Percentiles rank a stretch among this genome's conserved stretches.
These are phyloP conservation scores for Heliangelus exortis DNA, from an alignment of 2,797 vertebrate species.

Conservation along the genomic window DNA sequence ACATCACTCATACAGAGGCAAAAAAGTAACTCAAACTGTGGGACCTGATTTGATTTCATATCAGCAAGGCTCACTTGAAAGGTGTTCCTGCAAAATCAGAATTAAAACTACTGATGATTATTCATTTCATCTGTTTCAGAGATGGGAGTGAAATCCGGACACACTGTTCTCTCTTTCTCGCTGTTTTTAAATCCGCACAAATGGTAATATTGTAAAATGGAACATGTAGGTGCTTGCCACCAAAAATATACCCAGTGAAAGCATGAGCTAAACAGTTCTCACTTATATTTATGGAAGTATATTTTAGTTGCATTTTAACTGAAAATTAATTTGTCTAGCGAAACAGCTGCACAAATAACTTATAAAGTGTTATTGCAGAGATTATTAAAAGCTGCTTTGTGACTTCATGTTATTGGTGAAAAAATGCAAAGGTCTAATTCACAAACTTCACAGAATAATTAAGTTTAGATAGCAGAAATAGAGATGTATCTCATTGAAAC, in stretches of 20 bases:
- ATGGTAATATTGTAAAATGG: neutral
- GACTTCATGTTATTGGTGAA: slow-evolving; percentile 38
- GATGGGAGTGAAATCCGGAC: neutral
- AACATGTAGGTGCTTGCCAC: neutral
- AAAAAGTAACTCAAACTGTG: neutral
- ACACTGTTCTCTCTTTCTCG: neutral
- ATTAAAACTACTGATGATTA: neutral
- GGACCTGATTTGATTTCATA: neutral
- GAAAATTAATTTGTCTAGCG: slow-evolving; percentile 44
- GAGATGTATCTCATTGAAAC: slow-evolving; percentile 40
- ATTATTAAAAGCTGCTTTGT: slow-evolving; percentile 60
- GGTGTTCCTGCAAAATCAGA: neutral
- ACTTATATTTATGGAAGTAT: neutral
- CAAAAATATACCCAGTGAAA: neutral
- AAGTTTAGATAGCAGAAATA: neutral
- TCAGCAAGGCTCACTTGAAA: neutral
- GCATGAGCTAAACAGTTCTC: neutral
- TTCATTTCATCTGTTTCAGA: neutral
- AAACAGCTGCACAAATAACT: slow-evolving; percentile 72
- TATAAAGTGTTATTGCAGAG: slow-evolving; percentile 37
- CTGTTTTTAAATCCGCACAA: neutral
- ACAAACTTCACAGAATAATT: slow-evolving; percentile 40
- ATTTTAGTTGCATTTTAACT: slow-evolving; percentile 20
- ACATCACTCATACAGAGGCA: neutral
- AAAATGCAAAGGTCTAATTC: slow-evolving; percentile 9